Conservation (phyloP, 1,140 invertebrate genomes). For the Pseudomyrmex sp. region DNA sequence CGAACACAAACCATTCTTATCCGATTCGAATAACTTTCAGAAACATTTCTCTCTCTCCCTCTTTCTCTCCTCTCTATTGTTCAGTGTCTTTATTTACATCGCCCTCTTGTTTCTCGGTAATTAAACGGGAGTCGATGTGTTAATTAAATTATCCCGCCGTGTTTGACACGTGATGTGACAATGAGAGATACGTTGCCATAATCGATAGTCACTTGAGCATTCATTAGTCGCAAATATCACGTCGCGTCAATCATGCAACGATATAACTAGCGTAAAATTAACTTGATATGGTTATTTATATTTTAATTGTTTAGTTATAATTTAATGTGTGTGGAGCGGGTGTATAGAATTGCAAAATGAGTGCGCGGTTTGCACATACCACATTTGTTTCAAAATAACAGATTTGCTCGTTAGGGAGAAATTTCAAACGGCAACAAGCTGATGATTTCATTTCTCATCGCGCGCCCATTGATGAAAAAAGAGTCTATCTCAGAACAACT, state of each 20-base stretch:
- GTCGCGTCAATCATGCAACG: not conserved
- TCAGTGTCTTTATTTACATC: not conserved
- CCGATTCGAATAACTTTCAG: constrained; percentile 25
- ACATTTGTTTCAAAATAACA: not conserved
- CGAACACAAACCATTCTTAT: not conserved
- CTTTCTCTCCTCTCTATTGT: not conserved
- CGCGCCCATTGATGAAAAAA: constrained; percentile 4
- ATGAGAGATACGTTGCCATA: constrained; percentile 29
- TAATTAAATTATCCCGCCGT: constrained; percentile 48
- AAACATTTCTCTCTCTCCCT: not conserved
- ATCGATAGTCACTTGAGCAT: constrained; percentile 35
- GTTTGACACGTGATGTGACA: constrained; percentile 47
- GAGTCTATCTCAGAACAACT: not conserved
- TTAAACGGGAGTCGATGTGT: constrained; percentile 47
- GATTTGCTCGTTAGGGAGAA: not conserved
- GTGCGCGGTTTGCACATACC: not conserved
- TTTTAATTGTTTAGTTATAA: constrained; percentile 12
- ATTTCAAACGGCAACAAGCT: not conserved
- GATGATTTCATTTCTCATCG: not conserved
- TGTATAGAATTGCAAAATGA: not conserved
- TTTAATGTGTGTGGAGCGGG: not conserved
- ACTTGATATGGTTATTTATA: not conserved
- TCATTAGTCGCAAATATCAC: constrained; percentile 33
- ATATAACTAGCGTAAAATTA: constrained; percentile 13
- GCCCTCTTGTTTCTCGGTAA: constrained; percentile 37